Percentiles rank a stretch among this genome's conserved stretches.
Conservation (phyloP, 53 echinoderm and acorn worm species). For the Paelopatides confundens region DNA sequence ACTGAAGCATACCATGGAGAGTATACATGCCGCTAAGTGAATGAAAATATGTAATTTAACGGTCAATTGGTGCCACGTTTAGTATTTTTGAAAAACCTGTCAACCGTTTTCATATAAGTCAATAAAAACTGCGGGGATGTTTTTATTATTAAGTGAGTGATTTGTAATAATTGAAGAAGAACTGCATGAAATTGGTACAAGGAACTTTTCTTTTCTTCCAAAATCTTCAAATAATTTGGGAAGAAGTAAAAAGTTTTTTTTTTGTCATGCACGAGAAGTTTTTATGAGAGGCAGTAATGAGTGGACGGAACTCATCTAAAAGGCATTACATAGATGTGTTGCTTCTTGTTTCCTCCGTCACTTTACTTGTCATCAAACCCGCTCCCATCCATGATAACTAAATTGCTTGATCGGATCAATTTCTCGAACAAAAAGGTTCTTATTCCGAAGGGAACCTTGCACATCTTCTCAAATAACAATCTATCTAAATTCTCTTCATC, state of each 20-base stretch:
- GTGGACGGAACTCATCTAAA: conserved; percentile 17
- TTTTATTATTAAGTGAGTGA: background rate
- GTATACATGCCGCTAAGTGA: no score
- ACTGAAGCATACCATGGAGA: no score
- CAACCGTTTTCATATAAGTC: background rate
- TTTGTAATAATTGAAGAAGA: background rate
- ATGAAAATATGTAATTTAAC: conserved; percentile 8
- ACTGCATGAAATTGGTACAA: background rate
- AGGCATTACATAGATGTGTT: conserved; percentile 39
- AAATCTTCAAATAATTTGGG: conserved; percentile 14
- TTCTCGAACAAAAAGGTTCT: conserved; percentile 50
- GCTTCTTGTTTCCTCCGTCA: conserved; percentile 13
- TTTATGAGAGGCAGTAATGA: conserved; percentile 44
- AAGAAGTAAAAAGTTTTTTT: background rate
- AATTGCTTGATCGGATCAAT: conserved; percentile 54
- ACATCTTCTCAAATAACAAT: conserved; percentile 38
- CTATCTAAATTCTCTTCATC: conserved; percentile 13
- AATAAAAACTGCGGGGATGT: background rate
- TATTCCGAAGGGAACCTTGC: conserved; percentile 35
- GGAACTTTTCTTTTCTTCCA: background rate
- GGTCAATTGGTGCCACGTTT: conserved; percentile 5
- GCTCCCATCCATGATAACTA: conserved; percentile 38
- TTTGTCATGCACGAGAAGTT: conserved; percentile 32
- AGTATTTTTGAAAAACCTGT: background rate
- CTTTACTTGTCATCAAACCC: conserved; percentile 51